These are phyloP conservation scores for Clytia hemisphaerica DNA, from an alignment of 30 jellyfish, hydroid and myxozoan genomes.

Conservation along the genomic window DNA sequence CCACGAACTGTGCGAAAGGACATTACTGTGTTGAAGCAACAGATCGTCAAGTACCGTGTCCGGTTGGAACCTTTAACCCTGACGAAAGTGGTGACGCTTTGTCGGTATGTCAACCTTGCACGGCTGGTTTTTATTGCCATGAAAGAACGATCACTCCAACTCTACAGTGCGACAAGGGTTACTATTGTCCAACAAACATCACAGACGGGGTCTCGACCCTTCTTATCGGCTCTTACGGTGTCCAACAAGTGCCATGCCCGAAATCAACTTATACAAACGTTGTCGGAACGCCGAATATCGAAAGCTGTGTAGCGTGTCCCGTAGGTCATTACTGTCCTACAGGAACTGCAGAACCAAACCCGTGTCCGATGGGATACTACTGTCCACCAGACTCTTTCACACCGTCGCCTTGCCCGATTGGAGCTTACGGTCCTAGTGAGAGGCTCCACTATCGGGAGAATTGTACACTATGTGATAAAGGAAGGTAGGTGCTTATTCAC, in stretches of 20 bases:
- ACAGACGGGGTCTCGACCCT: slow-evolving; percentile 85
- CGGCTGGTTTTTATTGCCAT: slow-evolving; percentile 87
- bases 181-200: slow-evolving; percentile 87
- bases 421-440: slow-evolving; percentile 70
- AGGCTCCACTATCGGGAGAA: slow-evolving; percentile 80
- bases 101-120: slow-evolving; percentile 85
- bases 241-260: slow-evolving; percentile 93
- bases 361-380: slow-evolving; percentile 89
- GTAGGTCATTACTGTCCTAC: slow-evolving; percentile 75
- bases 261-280: slow-evolving; percentile 73
- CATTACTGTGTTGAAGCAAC: slow-evolving; percentile 90
- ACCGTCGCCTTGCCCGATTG: slow-evolving; percentile 97
- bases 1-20: slow-evolving; percentile 78
- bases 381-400: slow-evolving; percentile 70
- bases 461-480: slow-evolving; percentile 87
- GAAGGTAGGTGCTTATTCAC: slow-evolving; percentile 76
- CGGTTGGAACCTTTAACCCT: slow-evolving; percentile 94
- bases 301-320: slow-evolving; percentile 70
- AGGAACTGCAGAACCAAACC: slow-evolving; percentile 77
- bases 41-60: slow-evolving; percentile 86
- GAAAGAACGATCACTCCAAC: slow-evolving; percentile 81
- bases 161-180: slow-evolving; percentile 58
- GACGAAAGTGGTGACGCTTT: slow-evolving; percentile 65
- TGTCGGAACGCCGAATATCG: slow-evolving; percentile 52
- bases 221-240: slow-evolving; percentile 95